Percentiles rank a stretch among this genome's conserved stretches.
These are phyloP conservation scores for Troglohyphantes excavatus DNA, from an alignment of 2,888 invertebrate genomes.

Conservation along the genomic window DNA sequence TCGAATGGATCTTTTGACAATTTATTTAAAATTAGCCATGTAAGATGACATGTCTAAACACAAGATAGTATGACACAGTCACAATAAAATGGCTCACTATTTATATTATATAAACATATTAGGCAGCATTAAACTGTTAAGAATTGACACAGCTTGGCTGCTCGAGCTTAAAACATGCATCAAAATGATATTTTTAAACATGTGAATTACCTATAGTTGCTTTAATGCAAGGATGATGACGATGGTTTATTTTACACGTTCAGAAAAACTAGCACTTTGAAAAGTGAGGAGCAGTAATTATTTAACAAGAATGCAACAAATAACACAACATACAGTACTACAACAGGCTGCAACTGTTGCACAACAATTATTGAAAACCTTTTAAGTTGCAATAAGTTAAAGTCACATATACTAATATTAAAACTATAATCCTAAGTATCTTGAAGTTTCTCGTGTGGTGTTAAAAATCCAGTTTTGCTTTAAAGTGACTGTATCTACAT, in stretches of 20 bases:
- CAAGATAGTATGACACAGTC: constrained; percentile 68
- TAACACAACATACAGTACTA: constrained; percentile 73
- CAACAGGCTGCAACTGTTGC: constrained; percentile 71
- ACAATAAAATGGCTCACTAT: constrained; percentile 74
- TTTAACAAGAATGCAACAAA: constrained; percentile 76
- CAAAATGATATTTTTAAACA: constrained; percentile 54
- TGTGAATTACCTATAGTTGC: constrained; percentile 55
- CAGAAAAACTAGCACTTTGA: constrained; percentile 67
- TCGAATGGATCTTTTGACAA: constrained; percentile 62
- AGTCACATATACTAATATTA: constrained; percentile 61
- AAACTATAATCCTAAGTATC: constrained; percentile 49
- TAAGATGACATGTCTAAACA: constrained; percentile 75
- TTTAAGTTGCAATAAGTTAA: constrained; percentile 51
- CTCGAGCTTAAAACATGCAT: constrained; percentile 74
- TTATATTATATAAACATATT: constrained; percentile 70
- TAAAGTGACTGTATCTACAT: constrained; percentile 71
- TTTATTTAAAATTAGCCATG: constrained; percentile 77
- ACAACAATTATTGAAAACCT: constrained; percentile 69
- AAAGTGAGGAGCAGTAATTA: constrained; percentile 72
- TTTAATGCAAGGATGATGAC: constrained; percentile 62
- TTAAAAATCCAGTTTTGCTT: constrained; percentile 67
- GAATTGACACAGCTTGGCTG: constrained; percentile 52
- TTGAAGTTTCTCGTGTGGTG: constrained; percentile 33
- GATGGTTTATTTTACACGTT: constrained; percentile 75
- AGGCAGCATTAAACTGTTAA: constrained; percentile 49